These are phyloP conservation scores for Myopa testacea DNA, from an alignment of 2,888 invertebrate species.

Conservation along the genomic window DNA sequence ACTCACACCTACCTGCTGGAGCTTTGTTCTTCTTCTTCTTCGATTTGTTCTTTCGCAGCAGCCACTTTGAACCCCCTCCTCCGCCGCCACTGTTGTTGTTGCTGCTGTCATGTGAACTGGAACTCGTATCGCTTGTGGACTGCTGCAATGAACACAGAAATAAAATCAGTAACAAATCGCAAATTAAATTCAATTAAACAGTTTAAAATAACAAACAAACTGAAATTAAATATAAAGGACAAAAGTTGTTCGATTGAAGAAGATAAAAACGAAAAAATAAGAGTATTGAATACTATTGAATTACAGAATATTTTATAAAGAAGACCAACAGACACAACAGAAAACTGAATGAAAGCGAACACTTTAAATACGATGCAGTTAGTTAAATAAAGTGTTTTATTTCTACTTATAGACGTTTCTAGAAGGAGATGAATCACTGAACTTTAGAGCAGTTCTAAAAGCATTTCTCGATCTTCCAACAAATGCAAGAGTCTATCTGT, in stretches of 20 bases:
- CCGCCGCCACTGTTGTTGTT: conserved; percentile 46
- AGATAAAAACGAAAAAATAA: not conserved
- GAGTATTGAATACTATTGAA: not conserved
- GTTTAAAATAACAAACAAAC: not conserved
- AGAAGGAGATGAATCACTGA: no score
- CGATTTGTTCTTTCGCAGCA: conserved; percentile 62
- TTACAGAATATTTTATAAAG: not conserved
- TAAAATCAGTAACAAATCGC: conserved; percentile 6
- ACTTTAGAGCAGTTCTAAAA: not conserved
- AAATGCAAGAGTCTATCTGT: no score
- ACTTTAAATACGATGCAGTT: no score
- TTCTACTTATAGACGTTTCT: no score
- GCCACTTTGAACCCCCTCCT: conserved; percentile 60
- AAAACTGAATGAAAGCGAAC: not conserved
- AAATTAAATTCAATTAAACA: not conserved
- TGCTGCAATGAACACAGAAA: conserved; percentile 48
- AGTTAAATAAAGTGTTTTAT: no score
- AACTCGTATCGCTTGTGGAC: conserved; percentile 64
- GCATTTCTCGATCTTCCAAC: no score
- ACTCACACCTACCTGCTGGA: conserved; percentile 16
- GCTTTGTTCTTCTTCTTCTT: conserved; percentile 52
- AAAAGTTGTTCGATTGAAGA: no score
- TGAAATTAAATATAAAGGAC: not conserved
- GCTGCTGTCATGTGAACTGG: conserved; percentile 58
- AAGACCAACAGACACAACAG: not conserved